Base-by-base conservation (phyloP, 2,797 vertebrate genomes). In the Macropus fuliginosus region DNA sequence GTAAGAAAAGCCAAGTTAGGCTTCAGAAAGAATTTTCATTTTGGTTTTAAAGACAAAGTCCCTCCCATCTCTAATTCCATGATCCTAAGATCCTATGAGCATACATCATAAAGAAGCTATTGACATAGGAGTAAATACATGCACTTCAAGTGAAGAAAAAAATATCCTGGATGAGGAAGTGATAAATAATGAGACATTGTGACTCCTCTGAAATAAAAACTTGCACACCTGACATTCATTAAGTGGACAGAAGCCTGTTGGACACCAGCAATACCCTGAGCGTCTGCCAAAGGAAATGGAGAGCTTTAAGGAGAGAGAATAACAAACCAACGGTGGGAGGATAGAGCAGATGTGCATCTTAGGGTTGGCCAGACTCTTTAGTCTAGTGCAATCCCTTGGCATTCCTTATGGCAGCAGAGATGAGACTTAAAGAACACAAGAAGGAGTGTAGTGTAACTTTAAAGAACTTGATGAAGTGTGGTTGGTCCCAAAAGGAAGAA, bases 221-320 rank as follows among this genome's bases (percentile, higher is more conserved):
- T 54, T 29, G 29, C 81, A 93, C 98, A 98, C 97, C 97, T 98
- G 98, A 96, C 96, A 57, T 96, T 97, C 94, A 0, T 98, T 98
- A 98, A 92, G 81, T 81, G 93, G 96, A 95, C 96, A 97, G 97
- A 95, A 97, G 96, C 92, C 91, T 94, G 94, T 94, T 90, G 95
- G 96, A 94, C 87, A 90, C 96, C 97, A 94, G 92, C 93, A 97
- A 96, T 93, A 97, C 1, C 2, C 91, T 91, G 92, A 93, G 56
- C 95, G 95, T 96, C 93, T 97, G 95, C 96, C 96, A 96, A 94
- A 97, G 95, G 95, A 91, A 96, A 96, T 81, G 92, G 95, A 96
- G 92, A 93, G 62, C 57, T 97, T 97, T 93, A 95, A 95, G 94
- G 29, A 92, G 92, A 95, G 66, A 93, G 89, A 93, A 56, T 87